Percentiles rank a stretch among this genome's conserved stretches.
Evolutionary conservation across 2,797 vertebrate genomes (phyloP).

Genomic region (Pangasius mekongensis): DNA sequence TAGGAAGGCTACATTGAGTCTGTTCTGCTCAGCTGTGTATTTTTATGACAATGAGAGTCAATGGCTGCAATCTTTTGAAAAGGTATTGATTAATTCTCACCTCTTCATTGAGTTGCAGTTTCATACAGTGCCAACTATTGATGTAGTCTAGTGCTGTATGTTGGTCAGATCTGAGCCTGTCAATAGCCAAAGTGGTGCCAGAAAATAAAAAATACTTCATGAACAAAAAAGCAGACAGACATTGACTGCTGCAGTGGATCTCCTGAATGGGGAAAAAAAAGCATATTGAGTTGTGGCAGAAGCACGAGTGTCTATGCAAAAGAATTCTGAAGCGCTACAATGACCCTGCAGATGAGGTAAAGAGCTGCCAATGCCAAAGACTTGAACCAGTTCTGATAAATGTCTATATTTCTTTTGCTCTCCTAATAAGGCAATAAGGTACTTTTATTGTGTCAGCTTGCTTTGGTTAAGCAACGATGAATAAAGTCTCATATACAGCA

Average conservation of each 20-base stretch:
- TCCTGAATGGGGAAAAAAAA: neutral
- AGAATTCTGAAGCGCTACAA: neutral
- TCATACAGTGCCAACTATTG: neutral
- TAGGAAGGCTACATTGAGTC: neutral
- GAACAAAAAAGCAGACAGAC: neutral
- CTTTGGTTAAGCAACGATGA: neutral
- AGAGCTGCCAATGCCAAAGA: neutral
- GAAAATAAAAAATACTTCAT: neutral
- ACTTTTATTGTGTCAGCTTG: neutral
- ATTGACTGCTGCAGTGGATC: neutral
- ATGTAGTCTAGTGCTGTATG: neutral
- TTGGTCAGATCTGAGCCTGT: neutral
- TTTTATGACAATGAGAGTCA: neutral
- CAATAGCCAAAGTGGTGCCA: neutral
- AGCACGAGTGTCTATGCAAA: neutral
- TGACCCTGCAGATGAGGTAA: neutral
- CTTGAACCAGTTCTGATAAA: neutral
- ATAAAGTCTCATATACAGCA: neutral
- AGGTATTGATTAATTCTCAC: neutral
- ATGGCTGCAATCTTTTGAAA: neutral
- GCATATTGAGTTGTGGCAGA: neutral
- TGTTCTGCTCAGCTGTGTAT: constrained; percentile 7
- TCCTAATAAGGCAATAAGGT: neutral
- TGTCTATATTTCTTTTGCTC: neutral
- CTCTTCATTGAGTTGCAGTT: neutral